Conservation (phyloP, 2,113 vertebrate genomes). For the Orcinus orca region DNA sequence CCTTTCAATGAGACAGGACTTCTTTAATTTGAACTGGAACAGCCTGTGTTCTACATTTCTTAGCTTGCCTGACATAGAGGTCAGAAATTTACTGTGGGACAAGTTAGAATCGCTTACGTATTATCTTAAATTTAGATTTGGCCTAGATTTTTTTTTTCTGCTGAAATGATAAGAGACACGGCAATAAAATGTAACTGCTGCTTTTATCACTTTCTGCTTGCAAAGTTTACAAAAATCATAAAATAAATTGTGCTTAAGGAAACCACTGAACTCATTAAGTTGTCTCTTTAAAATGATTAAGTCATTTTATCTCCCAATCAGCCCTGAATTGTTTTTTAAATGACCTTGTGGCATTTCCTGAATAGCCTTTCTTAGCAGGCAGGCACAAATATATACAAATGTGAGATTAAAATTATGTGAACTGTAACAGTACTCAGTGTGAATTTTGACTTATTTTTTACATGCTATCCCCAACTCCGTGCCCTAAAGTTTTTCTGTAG, state of each 20-base stretch:
- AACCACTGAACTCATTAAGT: constrained; percentile 55
- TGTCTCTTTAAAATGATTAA: constrained; percentile 42
- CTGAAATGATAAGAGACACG: constrained; percentile 38
- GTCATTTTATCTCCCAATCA: neutral
- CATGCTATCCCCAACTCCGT: neutral
- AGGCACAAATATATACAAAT: neutral
- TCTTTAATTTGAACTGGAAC: constrained; percentile 12
- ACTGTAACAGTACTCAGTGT: neutral
- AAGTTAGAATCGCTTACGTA: constrained; percentile 45
- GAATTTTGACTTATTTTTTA: neutral
- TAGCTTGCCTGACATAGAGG: constrained; percentile 12
- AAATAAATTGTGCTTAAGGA: constrained; percentile 59
- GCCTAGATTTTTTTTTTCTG: neutral
- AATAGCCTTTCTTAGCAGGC: neutral
- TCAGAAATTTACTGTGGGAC: constrained; percentile 29
- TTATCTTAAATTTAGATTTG: constrained; percentile 65
- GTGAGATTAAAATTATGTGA: neutral
- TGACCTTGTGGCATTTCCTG: constrained; percentile 44
- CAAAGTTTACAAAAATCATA: constrained; percentile 17
- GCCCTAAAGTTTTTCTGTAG: neutral
- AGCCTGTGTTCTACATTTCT: constrained; percentile 31
- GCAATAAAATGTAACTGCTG: constrained; percentile 41
- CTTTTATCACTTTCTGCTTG: constrained; percentile 52
- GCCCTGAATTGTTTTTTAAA: constrained; percentile 36
- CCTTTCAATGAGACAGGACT: neutral